These are phyloP conservation scores for Callyntrura guangdongensis DNA, from an alignment of 2,888 invertebrate genomes.

Conservation along the genomic window DNA sequence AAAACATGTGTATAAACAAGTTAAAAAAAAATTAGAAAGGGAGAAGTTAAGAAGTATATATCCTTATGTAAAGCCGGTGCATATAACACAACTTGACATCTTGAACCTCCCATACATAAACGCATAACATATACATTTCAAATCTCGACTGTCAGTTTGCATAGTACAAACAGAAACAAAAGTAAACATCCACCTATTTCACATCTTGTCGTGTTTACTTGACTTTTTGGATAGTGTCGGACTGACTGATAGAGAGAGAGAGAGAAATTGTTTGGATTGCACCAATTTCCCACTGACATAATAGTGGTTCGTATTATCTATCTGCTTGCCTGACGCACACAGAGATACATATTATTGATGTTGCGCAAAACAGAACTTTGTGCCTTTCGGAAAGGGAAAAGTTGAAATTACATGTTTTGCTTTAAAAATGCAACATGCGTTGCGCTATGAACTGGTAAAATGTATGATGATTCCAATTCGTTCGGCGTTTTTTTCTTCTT, in stretches of 20 bases:
- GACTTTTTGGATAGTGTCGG: neutral
- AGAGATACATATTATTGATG: no score
- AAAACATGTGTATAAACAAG: neutral
- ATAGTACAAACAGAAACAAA: neutral
- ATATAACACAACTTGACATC: slow-evolving; percentile 1
- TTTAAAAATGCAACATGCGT: no score
- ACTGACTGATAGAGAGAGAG: neutral
- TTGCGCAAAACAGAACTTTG: neutral
- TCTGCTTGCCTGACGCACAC: neutral
- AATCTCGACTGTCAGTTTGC: neutral
- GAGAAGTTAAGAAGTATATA: neutral
- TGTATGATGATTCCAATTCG: neutral
- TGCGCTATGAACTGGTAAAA: neutral
- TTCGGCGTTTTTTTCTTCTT: neutral
- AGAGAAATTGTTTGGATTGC: neutral
- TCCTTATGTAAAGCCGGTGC: neutral
- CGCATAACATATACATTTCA: neutral
- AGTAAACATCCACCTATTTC: neutral
- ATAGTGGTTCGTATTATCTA: neutral
- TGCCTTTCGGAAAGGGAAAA: slow-evolving; percentile 8
- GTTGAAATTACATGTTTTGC: neutral
- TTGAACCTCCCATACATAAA: slow-evolving; percentile 2
- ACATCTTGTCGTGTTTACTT: neutral
- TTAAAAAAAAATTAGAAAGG: slow-evolving; percentile 4
- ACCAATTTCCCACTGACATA: slow-evolving; percentile 57